Base-by-base conservation (phyloP, 2,113 vertebrate genomes). In the Uria lomvia region DNA sequence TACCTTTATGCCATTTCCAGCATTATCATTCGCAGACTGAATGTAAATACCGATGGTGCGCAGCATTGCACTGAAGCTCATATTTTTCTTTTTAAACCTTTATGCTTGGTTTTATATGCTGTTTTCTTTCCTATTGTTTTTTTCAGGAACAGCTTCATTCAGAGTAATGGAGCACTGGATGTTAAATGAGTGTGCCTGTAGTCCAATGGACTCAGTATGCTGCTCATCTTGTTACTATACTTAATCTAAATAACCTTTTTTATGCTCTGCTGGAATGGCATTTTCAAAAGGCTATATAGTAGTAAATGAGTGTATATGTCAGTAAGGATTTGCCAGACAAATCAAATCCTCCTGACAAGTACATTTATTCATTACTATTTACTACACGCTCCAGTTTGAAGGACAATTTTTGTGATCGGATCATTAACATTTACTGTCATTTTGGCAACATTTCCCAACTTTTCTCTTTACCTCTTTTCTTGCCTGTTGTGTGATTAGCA, bases 221-320 rank as follows among this genome's bases (percentile, higher is more conserved):
- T 96, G 96, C 97, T 98, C 98, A 98, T 98, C 97, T 97, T 97
- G 97, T 97, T 98, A 97, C 97, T 98, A 96, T 93, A 96, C 96
- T 98, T 98, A 98, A 98, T 98, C 97, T 98, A 98, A 98, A 98
- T 98, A 98, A 98, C 98, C 97, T 98, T 98, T 98, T 98, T 98
- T 97, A 98, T 98, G 97, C 97, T 98, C 97, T 98, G 95, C 84
- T 97, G 97, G 96, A 98, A 98, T 98, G 97, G 96, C 98, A 98
- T 98, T 98, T 98, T 98, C 97, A 98, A 98, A 98, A 98, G 97
- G 97, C 98, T 98, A 96, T 98, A 96, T 97, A 92, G 93, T 87
- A 95, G 93, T 97, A 98, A 98, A 98, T 98, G 97, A 98, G 95
- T 95, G 91, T 98, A 81, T 97, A 97, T 98, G 98, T 97, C 98